Evolutionary conservation across 1,140 invertebrate species (phyloP).

Genomic region (Aphaenogaster rudis): DNA sequence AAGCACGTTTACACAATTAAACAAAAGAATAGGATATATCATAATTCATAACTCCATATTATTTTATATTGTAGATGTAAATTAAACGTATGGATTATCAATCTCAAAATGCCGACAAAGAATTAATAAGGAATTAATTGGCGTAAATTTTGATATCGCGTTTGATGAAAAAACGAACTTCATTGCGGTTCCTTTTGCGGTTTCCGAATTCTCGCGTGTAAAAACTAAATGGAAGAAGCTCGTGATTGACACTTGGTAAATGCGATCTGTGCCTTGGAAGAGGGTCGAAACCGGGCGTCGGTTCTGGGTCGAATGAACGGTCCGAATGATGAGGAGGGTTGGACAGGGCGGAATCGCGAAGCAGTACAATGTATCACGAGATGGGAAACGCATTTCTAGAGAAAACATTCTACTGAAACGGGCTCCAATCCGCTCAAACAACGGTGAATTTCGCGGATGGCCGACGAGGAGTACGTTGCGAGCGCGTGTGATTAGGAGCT

Average conservation of each 20-base stretch:
- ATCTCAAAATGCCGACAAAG: background rate
- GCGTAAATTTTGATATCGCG: background rate
- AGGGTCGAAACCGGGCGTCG: conserved; percentile 19
- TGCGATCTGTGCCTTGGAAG: conserved; percentile 28
- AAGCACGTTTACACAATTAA: background rate
- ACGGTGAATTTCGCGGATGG: conserved; percentile 11
- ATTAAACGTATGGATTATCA: background rate
- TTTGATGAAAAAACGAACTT: conserved; percentile 10
- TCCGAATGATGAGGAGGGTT: background rate
- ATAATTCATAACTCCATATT: background rate
- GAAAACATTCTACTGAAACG: background rate
- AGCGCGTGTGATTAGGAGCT: conserved; percentile 45
- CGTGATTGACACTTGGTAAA: conserved; percentile 60
- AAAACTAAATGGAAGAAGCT: conserved; percentile 56
- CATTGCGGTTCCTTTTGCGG: background rate
- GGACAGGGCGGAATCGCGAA: background rate
- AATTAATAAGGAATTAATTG: background rate
- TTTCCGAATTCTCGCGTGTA: background rate
- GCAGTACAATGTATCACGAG: background rate
- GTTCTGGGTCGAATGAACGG: background rate
- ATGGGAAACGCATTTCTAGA: conserved; percentile 4
- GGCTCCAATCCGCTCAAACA: conserved; percentile 12
- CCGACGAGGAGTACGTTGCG: background rate
- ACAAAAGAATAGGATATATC: background rate
- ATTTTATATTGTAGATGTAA: background rate